Evolutionary conservation across 2,797 vertebrate species (phyloP).

Genomic region (Avahi laniger): DNA sequence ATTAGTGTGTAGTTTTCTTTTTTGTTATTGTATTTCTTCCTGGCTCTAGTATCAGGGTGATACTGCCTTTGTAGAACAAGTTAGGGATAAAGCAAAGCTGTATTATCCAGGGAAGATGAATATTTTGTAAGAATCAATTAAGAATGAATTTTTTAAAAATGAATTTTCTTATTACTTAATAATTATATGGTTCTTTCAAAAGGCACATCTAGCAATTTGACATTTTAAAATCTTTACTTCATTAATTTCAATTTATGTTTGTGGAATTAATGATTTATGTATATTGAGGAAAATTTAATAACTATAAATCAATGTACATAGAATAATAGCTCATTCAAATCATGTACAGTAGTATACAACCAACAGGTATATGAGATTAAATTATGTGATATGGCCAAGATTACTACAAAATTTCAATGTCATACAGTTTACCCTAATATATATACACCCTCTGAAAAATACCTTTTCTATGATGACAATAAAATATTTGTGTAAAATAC

Average conservation of each 20-base stretch:
- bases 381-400: background rate
- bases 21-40: too few species aligned
- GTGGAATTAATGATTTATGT: background rate
- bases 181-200: background rate
- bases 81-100: background rate
- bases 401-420: background rate
- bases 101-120: background rate
- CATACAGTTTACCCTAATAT: background rate
- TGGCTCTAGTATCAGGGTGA: too few species aligned
- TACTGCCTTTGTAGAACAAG: too few species aligned
- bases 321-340: background rate
- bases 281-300: background rate
- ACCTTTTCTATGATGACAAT: background rate
- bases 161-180: too few species aligned
- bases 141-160: too few species aligned
- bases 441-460: background rate
- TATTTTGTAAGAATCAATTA: background rate
- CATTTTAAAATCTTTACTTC: background rate
- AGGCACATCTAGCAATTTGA: background rate
- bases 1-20: too few species aligned
- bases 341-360: background rate
- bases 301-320: background rate
- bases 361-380: background rate
- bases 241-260: background rate
- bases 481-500: background rate